Base-by-base conservation (phyloP, 1,140 invertebrate species). In the Bombus pascuorum region DNA sequence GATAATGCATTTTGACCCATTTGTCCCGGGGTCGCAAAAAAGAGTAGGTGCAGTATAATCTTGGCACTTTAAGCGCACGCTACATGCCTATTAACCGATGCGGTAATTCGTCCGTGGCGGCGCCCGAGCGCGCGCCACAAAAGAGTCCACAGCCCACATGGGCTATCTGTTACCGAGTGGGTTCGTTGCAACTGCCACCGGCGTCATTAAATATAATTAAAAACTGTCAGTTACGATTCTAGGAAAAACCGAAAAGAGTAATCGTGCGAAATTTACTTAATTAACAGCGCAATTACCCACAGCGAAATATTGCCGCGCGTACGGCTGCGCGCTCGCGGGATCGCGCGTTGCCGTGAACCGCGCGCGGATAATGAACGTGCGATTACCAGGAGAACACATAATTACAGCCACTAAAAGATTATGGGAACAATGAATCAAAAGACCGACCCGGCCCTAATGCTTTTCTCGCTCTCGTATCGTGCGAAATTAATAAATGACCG, bases 1-100 rank as follows among this genome's bases (percentile, higher is more conserved):
- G 78, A 85, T 85, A 85, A 85, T 85, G 83, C 83, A 85, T 85
- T 85, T 85, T 81, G 70, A 66, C 83, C 83, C 83, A 85, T 85
- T 85, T 85, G 42, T 62, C 57, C 57, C 42, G 53, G 66, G 42
- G 47, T 62, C 47, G 66, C 66, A 68, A 83, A 76, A 68, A 78
- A 79, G 77, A 66, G 32, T 66, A 57, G 71, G 79, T 39, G 39
- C 68, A 57, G 83, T 80, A 74, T 85, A 85, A 85, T 85, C 83
- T 85, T 85, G 83, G 83, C 78, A 81, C 83, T 85, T 85, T 85
- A 81, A 74, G 78, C 83, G 83, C 83, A 72, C 71, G 79, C 78
- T 68, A 66, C 83, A 74, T 65, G 75, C 78, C 83, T 85, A 85
- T 85, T 85, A 85, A 81, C 70, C 83, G 83, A 81, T 66, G 71